Evolutionary conservation across 2,888 invertebrate species (phyloP).

Genomic region (Petrolisthes cinctipes): DNA sequence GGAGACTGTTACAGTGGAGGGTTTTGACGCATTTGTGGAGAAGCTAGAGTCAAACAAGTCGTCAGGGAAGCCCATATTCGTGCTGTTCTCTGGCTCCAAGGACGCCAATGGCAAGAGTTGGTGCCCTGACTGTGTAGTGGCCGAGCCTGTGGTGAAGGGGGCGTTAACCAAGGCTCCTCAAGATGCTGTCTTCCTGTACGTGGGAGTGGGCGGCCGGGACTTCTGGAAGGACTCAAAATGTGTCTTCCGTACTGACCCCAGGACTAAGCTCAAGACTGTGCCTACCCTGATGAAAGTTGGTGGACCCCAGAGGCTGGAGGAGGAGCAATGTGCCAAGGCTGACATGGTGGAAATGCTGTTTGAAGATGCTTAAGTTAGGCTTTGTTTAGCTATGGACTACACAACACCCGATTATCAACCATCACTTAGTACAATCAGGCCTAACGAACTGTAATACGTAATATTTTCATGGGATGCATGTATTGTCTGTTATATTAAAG

Average conservation of each 20-base stretch:
- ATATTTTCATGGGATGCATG: too few relatives aligned
- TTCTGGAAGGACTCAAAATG: constrained; percentile 89
- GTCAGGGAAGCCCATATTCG: constrained; percentile 71
- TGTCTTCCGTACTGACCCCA: constrained; percentile 83
- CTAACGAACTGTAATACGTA: too few relatives aligned
- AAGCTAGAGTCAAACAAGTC: constrained; percentile 74
- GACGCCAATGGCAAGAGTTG: constrained; percentile 80
- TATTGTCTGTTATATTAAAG: too few relatives aligned
- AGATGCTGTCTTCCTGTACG: constrained; percentile 79
- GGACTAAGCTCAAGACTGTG: constrained; percentile 80
- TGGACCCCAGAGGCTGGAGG: constrained; percentile 82
- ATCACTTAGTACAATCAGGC: too few relatives aligned
- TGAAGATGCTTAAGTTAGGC: constrained; percentile 73
- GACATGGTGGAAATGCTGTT: constrained; percentile 85
- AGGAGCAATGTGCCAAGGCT: constrained; percentile 80
- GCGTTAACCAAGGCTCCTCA: constrained; percentile 76
- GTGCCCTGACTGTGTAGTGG: constrained; percentile 91
- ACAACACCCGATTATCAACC: not conserved
- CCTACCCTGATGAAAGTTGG: constrained; percentile 87
- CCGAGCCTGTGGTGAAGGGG: constrained; percentile 82
- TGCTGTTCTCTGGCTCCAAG: constrained; percentile 79
- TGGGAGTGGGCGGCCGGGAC: constrained; percentile 82
- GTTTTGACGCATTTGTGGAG: constrained; percentile 77
- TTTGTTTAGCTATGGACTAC: not conserved
- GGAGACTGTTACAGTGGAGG: constrained; percentile 72